Evolutionary conservation across 2,888 invertebrate genomes (phyloP), one percentile per base, ranked within the genome.

Genomic region (Heliconius charithonia): DNA sequence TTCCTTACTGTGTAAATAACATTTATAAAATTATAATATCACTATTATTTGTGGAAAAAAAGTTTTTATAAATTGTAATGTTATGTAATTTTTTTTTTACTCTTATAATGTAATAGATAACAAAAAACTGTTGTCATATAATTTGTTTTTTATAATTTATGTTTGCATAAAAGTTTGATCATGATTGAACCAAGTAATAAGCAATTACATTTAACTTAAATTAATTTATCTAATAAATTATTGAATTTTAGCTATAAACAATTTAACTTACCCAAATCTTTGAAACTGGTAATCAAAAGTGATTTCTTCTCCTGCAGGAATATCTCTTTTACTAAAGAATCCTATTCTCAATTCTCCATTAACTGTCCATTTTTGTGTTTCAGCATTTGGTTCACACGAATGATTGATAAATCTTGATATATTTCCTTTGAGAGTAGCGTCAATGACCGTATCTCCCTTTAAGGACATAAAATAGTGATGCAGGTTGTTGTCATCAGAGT

Each of bases 271-370:
- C 98, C 98, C 99, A 94, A 99, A 99, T 87, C 98, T 96, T 91
- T 99, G 98, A 92, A 99, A 99, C 92, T 99, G 98, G 91, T 99
- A 99, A 91, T 99, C 99, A 92, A 99, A 99, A 0, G 99, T 99
- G 75, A 99, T 97, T 93, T 99, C 99, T 90, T 99, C 99, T 0
- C 98, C 98, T 0, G 96, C 96, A 74, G 95, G 91, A 79, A 99
- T 97, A 51, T 96, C 96, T 83, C 97, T 96, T 81, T 97, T 97
- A 84, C 99, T 97, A 92, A 99, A 99, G 95, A 99, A 99, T 0
- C 99, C 99, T 85, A 99, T 98, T 83, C 99, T 95, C 69, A 99
- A 93, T 89, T 98, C 98, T 0, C 98, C 98, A 86, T 98, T 98
- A 0, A 98, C 98, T 0, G 98, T 98, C 98, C 98, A 98, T 93